Conservation (phyloP, 2,888 invertebrate species). For the Eulithis testata region DNA sequence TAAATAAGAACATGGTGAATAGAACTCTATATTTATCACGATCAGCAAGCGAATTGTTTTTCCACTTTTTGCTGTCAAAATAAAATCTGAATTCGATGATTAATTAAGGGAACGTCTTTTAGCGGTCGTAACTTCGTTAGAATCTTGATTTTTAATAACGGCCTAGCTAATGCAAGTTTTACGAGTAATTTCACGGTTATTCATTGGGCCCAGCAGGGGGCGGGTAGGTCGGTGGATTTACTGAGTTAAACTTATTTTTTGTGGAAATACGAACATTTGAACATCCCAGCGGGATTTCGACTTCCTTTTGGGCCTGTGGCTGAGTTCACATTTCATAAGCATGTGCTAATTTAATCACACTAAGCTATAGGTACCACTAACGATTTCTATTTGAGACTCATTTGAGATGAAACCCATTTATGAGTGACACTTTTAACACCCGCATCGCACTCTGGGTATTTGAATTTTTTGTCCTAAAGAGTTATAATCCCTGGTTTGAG, state of each 20-base stretch:
- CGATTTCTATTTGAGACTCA: too few species aligned
- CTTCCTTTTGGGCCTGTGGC: not conserved
- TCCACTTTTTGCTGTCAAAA: too few species aligned
- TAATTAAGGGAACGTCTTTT: not conserved
- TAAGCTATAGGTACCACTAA: too few species aligned
- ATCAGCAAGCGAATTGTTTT: too few species aligned
- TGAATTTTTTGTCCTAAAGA: too few species aligned
- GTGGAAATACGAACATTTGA: constrained; percentile 1
- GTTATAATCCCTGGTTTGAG: too few species aligned
- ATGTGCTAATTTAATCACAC: not conserved
- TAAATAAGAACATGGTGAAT: too few species aligned
- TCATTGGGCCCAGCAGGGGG: constrained; percentile 70
- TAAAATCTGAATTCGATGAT: too few species aligned
- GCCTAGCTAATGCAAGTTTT: constrained; percentile 78
- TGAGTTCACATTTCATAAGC: not conserved
- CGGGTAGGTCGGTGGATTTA: constrained; percentile 36
- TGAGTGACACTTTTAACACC: too few species aligned
- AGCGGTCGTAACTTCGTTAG: not conserved
- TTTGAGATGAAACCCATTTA: too few species aligned
- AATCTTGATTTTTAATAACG: constrained; percentile 53
- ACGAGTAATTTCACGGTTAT: constrained; percentile 81
- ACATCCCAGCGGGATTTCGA: constrained; percentile 4
- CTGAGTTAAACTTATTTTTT: not conserved
- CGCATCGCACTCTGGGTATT: too few species aligned
- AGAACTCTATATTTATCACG: too few species aligned